Conservation (phyloP, 35 echinoderm and acorn worm genomes). For the Heliocidaris erythrogramma region DNA sequence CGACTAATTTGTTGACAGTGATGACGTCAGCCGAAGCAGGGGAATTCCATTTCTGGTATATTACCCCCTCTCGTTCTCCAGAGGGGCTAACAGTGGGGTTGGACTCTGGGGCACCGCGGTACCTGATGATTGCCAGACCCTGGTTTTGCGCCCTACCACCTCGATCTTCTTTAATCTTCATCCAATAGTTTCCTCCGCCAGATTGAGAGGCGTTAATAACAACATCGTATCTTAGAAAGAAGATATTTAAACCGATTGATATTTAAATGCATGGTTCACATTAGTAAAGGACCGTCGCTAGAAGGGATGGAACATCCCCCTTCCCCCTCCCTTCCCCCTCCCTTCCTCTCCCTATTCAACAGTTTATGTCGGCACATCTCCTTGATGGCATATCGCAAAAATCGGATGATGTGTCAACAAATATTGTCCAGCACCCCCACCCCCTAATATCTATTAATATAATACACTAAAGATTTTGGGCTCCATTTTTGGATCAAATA, state of each 20-base stretch:
- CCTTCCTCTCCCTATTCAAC: no score
- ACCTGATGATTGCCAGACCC: neutral
- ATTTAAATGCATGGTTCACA: no score
- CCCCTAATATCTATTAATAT: no score
- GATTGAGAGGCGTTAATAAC: conserved; percentile 56
- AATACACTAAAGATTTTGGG: no score
- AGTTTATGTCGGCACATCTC: neutral
- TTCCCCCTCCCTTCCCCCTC: no score
- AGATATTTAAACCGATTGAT: neutral
- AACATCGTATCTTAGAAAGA: conserved; percentile 49
- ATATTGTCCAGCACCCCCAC: no score
- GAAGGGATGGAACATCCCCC: no score
- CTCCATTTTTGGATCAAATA: no score
- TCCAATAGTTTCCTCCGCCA: conserved; percentile 71
- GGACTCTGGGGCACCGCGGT: neutral
- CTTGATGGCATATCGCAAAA: neutral
- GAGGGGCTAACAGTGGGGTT: neutral
- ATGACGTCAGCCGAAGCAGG: neutral
- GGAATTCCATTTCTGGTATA: neutral
- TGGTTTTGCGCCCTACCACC: neutral
- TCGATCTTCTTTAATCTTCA: conserved; percentile 60
- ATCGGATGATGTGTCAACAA: no score
- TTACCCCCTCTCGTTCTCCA: neutral
- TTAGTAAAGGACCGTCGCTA: no score
- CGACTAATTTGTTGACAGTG: neutral